Evolutionary conservation across 2,113 vertebrate genomes (phyloP).

Genomic region (Callochromis pleurospilus): DNA sequence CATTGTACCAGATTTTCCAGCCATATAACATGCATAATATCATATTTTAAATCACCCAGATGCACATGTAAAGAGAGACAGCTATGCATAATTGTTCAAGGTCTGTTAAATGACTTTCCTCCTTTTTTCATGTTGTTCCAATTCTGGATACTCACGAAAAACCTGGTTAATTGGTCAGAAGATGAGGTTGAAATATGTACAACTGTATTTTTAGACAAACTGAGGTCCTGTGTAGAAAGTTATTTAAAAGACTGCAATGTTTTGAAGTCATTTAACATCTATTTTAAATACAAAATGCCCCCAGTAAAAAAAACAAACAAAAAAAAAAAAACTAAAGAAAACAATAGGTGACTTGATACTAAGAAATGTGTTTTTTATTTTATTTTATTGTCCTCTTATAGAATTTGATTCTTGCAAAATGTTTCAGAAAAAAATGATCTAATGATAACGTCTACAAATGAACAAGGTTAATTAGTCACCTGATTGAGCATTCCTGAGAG

Average conservation of each 20-base stretch:
- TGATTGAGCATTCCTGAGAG: not conserved
- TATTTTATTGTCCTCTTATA: not conserved
- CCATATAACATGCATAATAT: not conserved
- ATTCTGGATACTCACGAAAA: not conserved
- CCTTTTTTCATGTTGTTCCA: not conserved
- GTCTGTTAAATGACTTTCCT: not conserved
- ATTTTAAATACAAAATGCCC: not conserved
- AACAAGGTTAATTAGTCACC: not conserved
- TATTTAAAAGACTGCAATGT: not conserved
- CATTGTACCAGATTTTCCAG: rapidly evolving
- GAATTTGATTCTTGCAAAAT: not conserved
- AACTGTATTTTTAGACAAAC: not conserved
- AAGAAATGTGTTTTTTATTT: not conserved
- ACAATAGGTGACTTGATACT: not conserved
- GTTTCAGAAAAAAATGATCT: not conserved
- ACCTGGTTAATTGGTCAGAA: rapidly evolving
- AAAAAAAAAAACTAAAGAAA: not conserved
- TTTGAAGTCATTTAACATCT: not conserved
- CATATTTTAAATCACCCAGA: not conserved
- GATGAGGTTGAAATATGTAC: not conserved
- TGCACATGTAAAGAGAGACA: not conserved
- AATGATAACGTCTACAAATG: not conserved
- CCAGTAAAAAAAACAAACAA: too few relatives aligned
- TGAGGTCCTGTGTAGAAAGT: not conserved
- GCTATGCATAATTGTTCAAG: not conserved